Conservation (phyloP, 2,888 invertebrate genomes). For the Scelioninae gen. 1 region DNA sequence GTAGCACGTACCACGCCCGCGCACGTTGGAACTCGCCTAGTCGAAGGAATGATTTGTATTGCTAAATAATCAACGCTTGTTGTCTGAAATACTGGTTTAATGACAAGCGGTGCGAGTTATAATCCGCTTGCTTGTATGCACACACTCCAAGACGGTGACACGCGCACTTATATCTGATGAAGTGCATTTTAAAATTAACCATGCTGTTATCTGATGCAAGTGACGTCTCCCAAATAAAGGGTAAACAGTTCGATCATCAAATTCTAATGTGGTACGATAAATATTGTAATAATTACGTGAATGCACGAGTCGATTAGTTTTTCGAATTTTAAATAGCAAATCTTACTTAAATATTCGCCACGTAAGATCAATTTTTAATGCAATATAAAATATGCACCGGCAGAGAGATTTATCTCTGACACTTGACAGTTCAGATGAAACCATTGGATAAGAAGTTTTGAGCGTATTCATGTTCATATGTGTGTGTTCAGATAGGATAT, state of each 20-base stretch:
- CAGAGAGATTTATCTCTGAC: slow-evolving; percentile 63
- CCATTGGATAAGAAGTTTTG: slow-evolving; percentile 38
- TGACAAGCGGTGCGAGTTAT: slow-evolving; percentile 76
- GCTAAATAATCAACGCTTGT: slow-evolving; percentile 82
- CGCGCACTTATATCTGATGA: slow-evolving; percentile 43
- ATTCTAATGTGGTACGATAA: background rate
- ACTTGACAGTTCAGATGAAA: slow-evolving; percentile 60
- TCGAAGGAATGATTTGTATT: slow-evolving; percentile 81
- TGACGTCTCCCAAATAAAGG: slow-evolving; percentile 5
- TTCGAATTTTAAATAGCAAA: background rate
- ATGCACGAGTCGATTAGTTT: background rate
- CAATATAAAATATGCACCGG: slow-evolving; percentile 32
- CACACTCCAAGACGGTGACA: slow-evolving; percentile 35
- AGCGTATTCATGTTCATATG: background rate
- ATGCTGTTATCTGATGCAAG: background rate
- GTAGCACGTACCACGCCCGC: slow-evolving; percentile 79
- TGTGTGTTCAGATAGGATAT: slow-evolving; percentile 9
- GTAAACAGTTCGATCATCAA: background rate
- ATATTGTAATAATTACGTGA: background rate
- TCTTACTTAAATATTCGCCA: slow-evolving; percentile 23
- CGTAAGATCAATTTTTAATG: slow-evolving; percentile 36
- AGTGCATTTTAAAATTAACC: slow-evolving; percentile 36
- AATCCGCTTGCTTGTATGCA: slow-evolving; percentile 71
- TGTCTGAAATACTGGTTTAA: slow-evolving; percentile 81
- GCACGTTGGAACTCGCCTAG: slow-evolving; percentile 78